Base-by-base conservation (phyloP, 2,888 invertebrate genomes). In the Stegana nigrithorax region DNA sequence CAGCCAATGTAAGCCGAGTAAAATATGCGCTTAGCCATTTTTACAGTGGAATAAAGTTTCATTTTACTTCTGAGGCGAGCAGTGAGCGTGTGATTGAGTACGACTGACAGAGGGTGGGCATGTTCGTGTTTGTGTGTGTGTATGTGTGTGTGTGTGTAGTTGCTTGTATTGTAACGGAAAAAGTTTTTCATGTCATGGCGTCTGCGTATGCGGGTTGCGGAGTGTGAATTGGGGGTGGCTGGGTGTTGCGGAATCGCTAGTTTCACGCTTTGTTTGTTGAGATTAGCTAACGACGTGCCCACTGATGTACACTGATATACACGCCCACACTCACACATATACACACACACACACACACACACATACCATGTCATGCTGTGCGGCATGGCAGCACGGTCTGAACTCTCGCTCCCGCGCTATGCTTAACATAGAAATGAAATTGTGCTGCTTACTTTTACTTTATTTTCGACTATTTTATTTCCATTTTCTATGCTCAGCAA, bases 391-490 rank as follows among this genome's bases (percentile, higher is more conserved):
- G 71, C 68, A n/a, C n/a, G n/a, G n/a, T n/a, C n/a, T n/a, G n/a
- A n/a, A n/a, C n/a, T n/a, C 39, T 39, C 39, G n/a, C 17, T 39
- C 14, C 39, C 14, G n/a, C 4, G 3, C 5, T 14, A 39, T 2
- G 39, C 14, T 32, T 2, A 26, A 69, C 72, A 73, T 65, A 65
- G 59, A 72, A 73, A 77, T 69, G 70, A 73, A 75, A 77, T 66
- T 70, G 72, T 72, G 67, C 74, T 74, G 72, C 69, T 72, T 56
- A 56, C 36, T 63, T 59, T 67, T 65, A 70, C 64, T 70, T 67
- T 73, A 69, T 76, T 74, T 72, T 73, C 61, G 58, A 64, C 65
- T 70, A 74, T 70, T 47, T 78, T 75, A 69, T 73, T 55, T 55
- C 36, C 21, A n/a, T n/a, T 39, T 14, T 5, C 10, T 39, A 14